Conservation (phyloP, 2,888 invertebrate species). For the Orthosia gracilis region DNA sequence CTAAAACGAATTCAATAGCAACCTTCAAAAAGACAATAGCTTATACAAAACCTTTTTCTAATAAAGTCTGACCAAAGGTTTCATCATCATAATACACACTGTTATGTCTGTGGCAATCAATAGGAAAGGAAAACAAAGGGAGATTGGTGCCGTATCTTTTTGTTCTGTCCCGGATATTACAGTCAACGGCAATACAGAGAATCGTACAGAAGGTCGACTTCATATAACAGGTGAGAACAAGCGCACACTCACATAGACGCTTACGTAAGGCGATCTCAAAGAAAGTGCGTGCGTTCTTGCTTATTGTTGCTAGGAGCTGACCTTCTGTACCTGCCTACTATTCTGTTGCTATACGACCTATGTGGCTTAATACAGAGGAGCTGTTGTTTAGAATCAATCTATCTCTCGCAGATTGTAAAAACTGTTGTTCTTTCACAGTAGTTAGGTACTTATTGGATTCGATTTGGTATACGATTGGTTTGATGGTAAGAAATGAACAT, state of each 20-base stretch:
- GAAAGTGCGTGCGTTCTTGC: background rate
- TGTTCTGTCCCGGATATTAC: constrained; percentile 72
- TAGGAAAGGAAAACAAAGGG: constrained; percentile 71
- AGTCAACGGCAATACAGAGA: constrained; percentile 22
- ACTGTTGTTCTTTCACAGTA: background rate
- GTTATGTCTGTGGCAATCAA: constrained; percentile 68
- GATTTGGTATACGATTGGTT: background rate
- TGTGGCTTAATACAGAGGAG: background rate
- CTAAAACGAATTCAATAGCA: too few species aligned
- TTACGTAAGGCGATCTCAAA: background rate
- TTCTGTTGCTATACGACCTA: background rate
- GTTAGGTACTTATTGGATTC: background rate
- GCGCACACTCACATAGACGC: background rate
- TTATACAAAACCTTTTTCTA: background rate
- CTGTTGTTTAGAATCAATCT: constrained; percentile 28
- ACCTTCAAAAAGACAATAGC: background rate
- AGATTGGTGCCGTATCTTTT: constrained; percentile 67
- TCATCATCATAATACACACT: constrained; percentile 51
- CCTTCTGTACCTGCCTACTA: background rate
- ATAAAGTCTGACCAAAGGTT: constrained; percentile 17
- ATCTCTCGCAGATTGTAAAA: background rate
- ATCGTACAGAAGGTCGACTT: background rate
- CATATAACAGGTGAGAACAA: background rate
- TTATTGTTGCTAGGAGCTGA: background rate
- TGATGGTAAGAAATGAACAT: background rate